Base-by-base conservation (phyloP, 2,113 vertebrate genomes). In the Epinephelus cyanopodus region DNA sequence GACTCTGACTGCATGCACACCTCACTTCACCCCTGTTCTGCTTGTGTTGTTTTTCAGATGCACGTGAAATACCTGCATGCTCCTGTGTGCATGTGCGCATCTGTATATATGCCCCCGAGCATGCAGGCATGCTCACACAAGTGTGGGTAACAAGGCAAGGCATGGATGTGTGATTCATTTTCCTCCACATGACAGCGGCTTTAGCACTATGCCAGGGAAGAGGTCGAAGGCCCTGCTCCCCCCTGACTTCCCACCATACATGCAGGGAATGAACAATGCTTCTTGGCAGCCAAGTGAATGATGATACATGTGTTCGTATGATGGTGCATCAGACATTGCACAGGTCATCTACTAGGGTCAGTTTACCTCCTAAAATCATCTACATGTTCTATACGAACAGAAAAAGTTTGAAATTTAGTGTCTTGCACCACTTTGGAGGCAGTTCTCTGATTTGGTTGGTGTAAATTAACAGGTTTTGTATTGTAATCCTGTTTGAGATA, bases 111-210 rank as follows among this genome's bases (percentile, higher is more conserved):
- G 83, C 53, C 82, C 37, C 2, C 21, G 42, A 48, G 79, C 74
- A 58, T 58, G 15, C 42, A 52, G 74, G 23, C 58, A 25, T 84
- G 85, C 85, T 77, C 77, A 52, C 61, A 82, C 64, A 47, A 87
- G 75, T 90, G 68, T 53, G 75, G 57, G 21, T 84, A 90, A 91
- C n/a, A 65, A 87, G 62, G 60, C 11, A 48, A 33, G 75, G 48
- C 76, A 33, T 47, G 27, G 76, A 74, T 50, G 58, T 79, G 82
- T 80, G 84, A 85, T 85, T 90, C 61, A 84, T 82, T 50, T 86
- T 57, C 79, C 73, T 61, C 21, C 74, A 79, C 54, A 87, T 65
- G 82, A 83, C 84, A 85, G 78, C 8, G 45, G 21, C 60, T 85
- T 58, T 58, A 76, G 66, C n/a, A 62, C 19, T 18, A 39, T 74